Percentiles rank a stretch among this genome's conserved stretches.
These are phyloP conservation scores for Albula goreensis DNA, from an alignment of 2,113 vertebrate species.

Conservation along the genomic window DNA sequence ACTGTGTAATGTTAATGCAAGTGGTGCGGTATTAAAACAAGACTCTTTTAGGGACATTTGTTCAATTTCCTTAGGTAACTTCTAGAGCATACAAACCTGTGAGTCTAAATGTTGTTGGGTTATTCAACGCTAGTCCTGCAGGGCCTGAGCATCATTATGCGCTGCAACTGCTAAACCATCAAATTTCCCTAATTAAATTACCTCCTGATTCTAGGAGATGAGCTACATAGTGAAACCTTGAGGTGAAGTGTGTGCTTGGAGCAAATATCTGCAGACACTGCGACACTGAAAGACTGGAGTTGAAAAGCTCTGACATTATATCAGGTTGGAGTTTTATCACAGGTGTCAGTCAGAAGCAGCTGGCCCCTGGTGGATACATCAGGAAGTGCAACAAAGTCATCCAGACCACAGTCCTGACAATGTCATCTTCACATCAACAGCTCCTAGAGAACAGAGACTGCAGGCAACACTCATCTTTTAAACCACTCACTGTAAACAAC, in stretches of 20 bases:
- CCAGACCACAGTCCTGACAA: neutral
- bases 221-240: too few relatives aligned
- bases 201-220: too few relatives aligned
- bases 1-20: neutral
- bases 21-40: neutral
- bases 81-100: too few relatives aligned
- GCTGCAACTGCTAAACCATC: too few relatives aligned
- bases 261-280: neutral
- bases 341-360: neutral
- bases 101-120: too few relatives aligned
- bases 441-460: neutral
- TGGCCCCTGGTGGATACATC: neutral
- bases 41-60: neutral
- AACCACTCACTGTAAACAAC: neutral
- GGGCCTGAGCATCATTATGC: neutral
- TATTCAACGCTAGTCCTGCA: too few relatives aligned
- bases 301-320: neutral
- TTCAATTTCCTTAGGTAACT: neutral
- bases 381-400: neutral
- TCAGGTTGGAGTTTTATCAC: neutral
- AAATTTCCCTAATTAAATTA: too few relatives aligned
- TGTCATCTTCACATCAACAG: neutral
- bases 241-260: neutral
- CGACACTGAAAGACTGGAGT: too few relatives aligned
- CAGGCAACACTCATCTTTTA: neutral